Base-by-base conservation (phyloP, 2,797 vertebrate genomes). In the Sebastes cheni region DNA sequence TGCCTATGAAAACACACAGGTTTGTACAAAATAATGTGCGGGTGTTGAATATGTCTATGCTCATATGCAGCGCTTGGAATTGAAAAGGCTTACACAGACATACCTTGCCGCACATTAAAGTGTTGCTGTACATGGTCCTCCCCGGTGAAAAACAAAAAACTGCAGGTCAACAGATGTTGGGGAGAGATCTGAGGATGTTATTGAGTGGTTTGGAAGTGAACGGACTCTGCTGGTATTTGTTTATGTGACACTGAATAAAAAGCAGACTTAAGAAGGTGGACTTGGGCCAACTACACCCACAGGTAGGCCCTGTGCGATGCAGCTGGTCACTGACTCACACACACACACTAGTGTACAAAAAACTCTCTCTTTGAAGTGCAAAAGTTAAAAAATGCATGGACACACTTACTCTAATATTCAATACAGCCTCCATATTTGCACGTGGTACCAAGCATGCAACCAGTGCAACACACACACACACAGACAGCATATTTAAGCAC, bases 191-290 rank as follows among this genome's bases (percentile, higher is more conserved):
- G 73, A 92, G 80, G 86, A 84, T 84, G 84, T 87, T 87, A 67
- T 70, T 85, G 78, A 90, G 83, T 56, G 72, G 58, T 89, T 82
- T 87, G 83, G 85, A 86, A 83, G 78, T 68, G 84, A 92, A 76
- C 12, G 64, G 79, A 82, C 83, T 65, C 65, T 76, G 87, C 78
- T 90, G 91, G 88, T 85, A 89, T 92, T 93, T 93, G 88, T 93
- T 93, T 89, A 89, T 91, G 90, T 92, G 89, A 92, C 86, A 79
- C 27, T 54, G 90, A 92, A 92, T 93, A 90, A 88, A 89, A 90
- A 94, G 80, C 89, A 92, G 92, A 81, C 79, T 87, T 84, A 73
- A 91, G 70, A 80, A 85, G 77, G 82, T 92, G 91, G 91, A 91
- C 67, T 84, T 30, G 42, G 72, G 86, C 90, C 92, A 92, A 84